Evolutionary conservation across 2,113 vertebrate genomes (phyloP), one percentile per base, ranked within the genome.

Genomic region (Albula glossodonta): DNA sequence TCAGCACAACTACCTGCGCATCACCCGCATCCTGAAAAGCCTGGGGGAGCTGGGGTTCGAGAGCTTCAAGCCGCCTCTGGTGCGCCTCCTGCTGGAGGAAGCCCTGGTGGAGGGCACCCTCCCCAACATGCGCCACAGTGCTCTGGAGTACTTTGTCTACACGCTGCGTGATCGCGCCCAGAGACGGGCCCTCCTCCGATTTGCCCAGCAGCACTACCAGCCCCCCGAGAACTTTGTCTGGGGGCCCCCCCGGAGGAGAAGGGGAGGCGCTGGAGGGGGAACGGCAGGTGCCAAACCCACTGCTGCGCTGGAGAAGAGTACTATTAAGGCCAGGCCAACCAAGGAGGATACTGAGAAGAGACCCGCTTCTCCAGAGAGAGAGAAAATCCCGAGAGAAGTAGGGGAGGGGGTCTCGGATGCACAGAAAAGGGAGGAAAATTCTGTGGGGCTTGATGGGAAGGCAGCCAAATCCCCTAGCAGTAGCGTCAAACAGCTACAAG

Each of bases 11-110:
- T 99, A 99, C 91, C 94, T 99, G 91, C 96, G 98, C 87, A 98
- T 99, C 92, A 99, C 98, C 2, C 97, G 98, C 51, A 99, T 99
- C 94, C 94, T 99, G 89, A 99, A 99, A 95, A 99, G 98, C 81
- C 96, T 99, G 53, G 98, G 98, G 0, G 98, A 99, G 88, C 97
- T 99, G 79, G 98, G 98, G 87, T 99, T 97, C 53, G 98, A 99
- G 94, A 96, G 95, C 91, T 99, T 98, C 93, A 99, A 99, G 91
- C 94, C 96, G 84, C 97, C 97, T 0, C 94, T 99, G 87, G 98
- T 99, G 56, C 97, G 95, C 82, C 95, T 99, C 57, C 96, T 99
- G 91, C 95, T 99, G 86, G 96, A 98, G 5, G 98, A 99, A 92
- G 95, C 98, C 22, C 95, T 99, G 82, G 96, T 96, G 87, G 95